These are phyloP conservation scores for Melanotaenia nigrans DNA, from an alignment of 2,797 vertebrate genomes.

Conservation along the genomic window DNA sequence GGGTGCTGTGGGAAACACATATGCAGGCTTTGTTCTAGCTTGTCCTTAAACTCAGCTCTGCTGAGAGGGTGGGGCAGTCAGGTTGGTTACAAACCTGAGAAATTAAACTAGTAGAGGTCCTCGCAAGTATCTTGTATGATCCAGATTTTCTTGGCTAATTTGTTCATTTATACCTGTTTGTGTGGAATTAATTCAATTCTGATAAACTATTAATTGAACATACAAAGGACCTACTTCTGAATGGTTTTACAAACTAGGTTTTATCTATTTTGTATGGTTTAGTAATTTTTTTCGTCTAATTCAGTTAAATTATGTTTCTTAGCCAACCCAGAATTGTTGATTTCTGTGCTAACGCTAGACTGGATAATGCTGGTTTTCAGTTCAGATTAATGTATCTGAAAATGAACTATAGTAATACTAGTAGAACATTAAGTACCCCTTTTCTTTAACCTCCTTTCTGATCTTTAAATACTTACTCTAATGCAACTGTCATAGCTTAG, in stretches of 20 bases:
- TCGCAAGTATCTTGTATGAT: constrained; percentile 7
- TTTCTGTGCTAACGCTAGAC: neutral
- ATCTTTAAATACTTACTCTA: constrained; percentile 5
- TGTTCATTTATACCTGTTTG: constrained; percentile 4
- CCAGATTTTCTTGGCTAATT: constrained; percentile 1
- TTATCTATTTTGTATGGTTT: neutral
- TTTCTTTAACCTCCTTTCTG: neutral
- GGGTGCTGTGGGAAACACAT: constrained; percentile 61
- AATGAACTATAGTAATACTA: neutral
- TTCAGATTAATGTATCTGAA: neutral
- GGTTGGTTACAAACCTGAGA: constrained; percentile 46
- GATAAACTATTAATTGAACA: constrained; percentile 7
- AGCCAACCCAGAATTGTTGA: neutral
- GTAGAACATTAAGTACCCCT: neutral
- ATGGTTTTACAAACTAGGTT: neutral
- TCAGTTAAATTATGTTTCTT: neutral
- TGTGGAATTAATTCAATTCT: neutral
- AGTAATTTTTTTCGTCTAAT: neutral
- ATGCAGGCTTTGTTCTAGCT: constrained; percentile 64
- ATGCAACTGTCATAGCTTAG: constrained; percentile 19
- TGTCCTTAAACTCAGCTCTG: constrained; percentile 44
- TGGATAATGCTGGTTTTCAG: neutral
- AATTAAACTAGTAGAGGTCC: constrained; percentile 29
- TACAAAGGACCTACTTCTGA: constrained; percentile 2
- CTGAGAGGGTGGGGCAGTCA: constrained; percentile 22